These are phyloP conservation scores for Phenganax stokvisi DNA, from an alignment of 92 coral and sea anemone species.

Conservation along the genomic window DNA sequence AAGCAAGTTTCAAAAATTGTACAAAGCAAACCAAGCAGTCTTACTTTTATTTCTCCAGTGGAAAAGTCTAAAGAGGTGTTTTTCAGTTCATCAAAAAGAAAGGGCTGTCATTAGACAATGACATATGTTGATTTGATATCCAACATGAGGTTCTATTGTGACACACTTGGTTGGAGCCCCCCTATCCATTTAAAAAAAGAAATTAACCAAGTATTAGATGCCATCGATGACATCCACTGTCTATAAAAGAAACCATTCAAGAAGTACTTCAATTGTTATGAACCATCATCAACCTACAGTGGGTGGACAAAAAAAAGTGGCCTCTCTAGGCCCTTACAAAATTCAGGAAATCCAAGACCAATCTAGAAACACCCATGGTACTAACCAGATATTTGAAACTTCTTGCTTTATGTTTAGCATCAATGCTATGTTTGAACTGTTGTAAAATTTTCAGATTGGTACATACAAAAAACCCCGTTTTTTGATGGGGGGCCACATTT, in stretches of 20 bases:
- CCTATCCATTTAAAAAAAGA: slow-evolving; percentile 34
- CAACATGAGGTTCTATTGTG: slow-evolving; percentile 53
- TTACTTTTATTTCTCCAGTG: slow-evolving; percentile 38
- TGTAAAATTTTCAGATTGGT: too few relatives aligned
- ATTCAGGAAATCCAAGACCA: too few relatives aligned
- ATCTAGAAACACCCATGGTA: too few relatives aligned
- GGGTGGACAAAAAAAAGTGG: too few relatives aligned
- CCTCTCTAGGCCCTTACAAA: too few relatives aligned
- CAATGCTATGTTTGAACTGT: too few relatives aligned
- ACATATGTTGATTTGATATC: slow-evolving; percentile 44
- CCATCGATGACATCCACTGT: slow-evolving; percentile 12
- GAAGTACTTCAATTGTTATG: background rate
- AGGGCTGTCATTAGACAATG: slow-evolving; percentile 56
- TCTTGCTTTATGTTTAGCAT: too few relatives aligned
- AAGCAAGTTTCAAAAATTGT: slow-evolving; percentile 33
- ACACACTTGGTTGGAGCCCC: slow-evolving; percentile 45
- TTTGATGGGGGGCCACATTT: too few relatives aligned
- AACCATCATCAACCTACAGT: background rate
- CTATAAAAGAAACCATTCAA: slow-evolving; percentile 22
- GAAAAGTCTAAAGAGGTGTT: slow-evolving; percentile 41
- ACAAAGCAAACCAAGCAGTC: slow-evolving; percentile 11
- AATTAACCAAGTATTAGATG: slow-evolving; percentile 27
- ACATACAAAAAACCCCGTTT: too few relatives aligned
- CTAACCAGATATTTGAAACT: too few relatives aligned
- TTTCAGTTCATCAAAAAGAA: slow-evolving; percentile 38